Conservation (phyloP, 1,140 invertebrate species). For the Myzus persicae region DNA sequence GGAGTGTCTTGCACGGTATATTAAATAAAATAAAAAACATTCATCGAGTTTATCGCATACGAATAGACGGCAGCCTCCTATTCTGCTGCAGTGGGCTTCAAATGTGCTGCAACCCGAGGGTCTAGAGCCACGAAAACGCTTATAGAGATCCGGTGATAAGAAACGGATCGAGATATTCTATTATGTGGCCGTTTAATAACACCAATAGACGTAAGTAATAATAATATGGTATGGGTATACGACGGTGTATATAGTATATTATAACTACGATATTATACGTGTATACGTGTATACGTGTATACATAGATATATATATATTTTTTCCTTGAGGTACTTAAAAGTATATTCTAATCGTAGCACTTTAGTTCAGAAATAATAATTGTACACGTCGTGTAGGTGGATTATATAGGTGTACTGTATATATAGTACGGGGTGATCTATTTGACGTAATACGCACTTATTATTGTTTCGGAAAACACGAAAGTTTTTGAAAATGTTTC, state of each 20-base stretch:
- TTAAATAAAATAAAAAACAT: background rate
- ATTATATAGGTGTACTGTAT: background rate
- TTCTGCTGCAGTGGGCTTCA: too few relatives aligned
- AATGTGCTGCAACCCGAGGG: background rate
- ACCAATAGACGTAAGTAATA: background rate
- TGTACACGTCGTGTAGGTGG: background rate
- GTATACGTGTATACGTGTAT: too few relatives aligned
- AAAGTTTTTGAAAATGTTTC: too few relatives aligned
- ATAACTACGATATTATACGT: too few relatives aligned
- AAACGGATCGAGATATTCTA: background rate
- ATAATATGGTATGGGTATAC: background rate
- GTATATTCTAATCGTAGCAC: background rate
- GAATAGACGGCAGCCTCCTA: background rate
- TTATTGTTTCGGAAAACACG: too few relatives aligned
- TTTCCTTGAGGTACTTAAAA: too few relatives aligned
- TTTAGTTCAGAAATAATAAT: background rate
- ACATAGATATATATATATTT: too few relatives aligned
- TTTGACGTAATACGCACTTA: too few relatives aligned
- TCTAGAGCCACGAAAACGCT: background rate
- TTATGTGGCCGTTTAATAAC: background rate
- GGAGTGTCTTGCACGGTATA: background rate
- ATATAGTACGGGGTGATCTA: too few relatives aligned
- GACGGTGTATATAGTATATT: background rate
- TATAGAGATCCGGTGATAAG: background rate
- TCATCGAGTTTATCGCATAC: background rate